These are phyloP conservation scores for Junonia oenone DNA, from an alignment of 2,888 invertebrate species.

Conservation along the genomic window DNA sequence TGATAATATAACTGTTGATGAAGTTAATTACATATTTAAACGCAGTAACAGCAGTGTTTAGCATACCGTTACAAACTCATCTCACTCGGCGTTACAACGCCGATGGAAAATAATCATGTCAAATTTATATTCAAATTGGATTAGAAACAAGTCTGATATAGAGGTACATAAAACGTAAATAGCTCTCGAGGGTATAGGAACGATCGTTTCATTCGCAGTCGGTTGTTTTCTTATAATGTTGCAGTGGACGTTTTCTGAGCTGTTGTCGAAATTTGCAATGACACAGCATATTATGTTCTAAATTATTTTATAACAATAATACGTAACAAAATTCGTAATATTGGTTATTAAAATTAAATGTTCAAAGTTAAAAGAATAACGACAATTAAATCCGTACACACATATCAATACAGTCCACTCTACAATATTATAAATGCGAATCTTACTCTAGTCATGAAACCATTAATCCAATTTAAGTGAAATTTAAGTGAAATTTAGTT, in stretches of 20 bases:
- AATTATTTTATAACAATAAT: too few species aligned
- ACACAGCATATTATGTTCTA: too few species aligned
- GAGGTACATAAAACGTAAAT: conserved; percentile 46
- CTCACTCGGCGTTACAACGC: background rate
- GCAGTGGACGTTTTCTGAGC: background rate
- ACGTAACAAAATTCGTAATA: too few species aligned
- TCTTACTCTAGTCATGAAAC: too few species aligned
- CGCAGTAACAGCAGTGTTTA: conserved; percentile 3
- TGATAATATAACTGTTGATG: conserved; percentile 10
- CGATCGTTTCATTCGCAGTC: background rate
- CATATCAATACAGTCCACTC: too few species aligned
- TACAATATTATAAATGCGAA: too few species aligned
- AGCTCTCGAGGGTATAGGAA: conserved; percentile 18
- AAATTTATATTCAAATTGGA: conserved; percentile 58
- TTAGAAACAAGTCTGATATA: conserved; percentile 51
- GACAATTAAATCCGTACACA: too few species aligned
- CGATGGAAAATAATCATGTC: conserved; percentile 42
- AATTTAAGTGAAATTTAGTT: too few species aligned
- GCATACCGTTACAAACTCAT: background rate
- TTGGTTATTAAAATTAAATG: too few species aligned
- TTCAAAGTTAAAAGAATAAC: too few species aligned
- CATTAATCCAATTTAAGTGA: too few species aligned
- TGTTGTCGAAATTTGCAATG: too few species aligned
- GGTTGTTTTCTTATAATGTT: background rate
- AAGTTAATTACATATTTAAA: conserved; percentile 7